Evolutionary conservation across 2,113 vertebrate genomes (phyloP).

Genomic region (Antidorcas marsupialis): DNA sequence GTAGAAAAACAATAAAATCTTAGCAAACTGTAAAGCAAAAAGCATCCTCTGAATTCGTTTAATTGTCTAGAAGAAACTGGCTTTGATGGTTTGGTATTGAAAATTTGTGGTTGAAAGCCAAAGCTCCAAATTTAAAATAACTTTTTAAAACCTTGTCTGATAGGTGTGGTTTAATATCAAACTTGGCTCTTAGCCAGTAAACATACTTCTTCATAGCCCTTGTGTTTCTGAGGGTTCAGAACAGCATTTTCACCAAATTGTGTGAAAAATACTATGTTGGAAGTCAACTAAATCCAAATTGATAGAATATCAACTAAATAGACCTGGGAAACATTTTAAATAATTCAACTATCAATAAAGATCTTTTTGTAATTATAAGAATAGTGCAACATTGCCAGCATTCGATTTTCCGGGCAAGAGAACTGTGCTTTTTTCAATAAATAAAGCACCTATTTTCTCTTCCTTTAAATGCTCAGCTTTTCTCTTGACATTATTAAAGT

Average conservation of each 20-base stretch:
- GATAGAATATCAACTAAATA: not conserved
- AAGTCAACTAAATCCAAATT: slow-evolving; percentile 8
- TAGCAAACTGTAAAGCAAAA: not conserved
- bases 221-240: not conserved
- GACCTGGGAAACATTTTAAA: slow-evolving; percentile 19
- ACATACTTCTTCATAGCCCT: not conserved
- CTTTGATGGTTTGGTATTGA: not conserved
- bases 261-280: not conserved
- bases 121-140: not conserved
- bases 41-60: not conserved
- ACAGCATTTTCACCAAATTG: not conserved
- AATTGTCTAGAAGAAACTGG: not conserved
- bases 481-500: slow-evolving; percentile 49
- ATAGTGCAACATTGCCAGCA: not conserved
- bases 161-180: not conserved
- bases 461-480: slow-evolving; percentile 34
- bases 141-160: not conserved
- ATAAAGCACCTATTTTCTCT: slow-evolving; percentile 6
- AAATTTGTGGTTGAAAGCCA: not conserved
- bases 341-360: slow-evolving; percentile 21
- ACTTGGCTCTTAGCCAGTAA: not conserved
- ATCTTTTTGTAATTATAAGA: slow-evolving; percentile 29
- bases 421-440: slow-evolving; percentile 46
- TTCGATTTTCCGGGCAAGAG: slow-evolving; percentile 46
- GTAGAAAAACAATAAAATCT: not conserved